Conservation (phyloP, 2,888 invertebrate species). For the Petrophora chlorosata region DNA sequence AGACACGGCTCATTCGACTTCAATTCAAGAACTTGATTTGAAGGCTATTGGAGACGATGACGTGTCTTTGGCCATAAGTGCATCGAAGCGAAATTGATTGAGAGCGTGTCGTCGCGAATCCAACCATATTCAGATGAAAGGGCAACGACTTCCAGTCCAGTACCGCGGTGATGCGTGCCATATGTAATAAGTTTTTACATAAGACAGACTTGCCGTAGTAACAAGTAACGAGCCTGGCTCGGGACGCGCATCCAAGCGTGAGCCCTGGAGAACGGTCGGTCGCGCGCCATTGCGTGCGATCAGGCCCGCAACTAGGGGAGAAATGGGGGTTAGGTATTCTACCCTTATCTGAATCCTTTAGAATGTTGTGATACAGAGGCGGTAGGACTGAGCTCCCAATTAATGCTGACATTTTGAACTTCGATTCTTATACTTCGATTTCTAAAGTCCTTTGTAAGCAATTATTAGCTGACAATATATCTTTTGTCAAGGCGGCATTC, state of each 20-base stretch:
- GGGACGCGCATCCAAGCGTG: constrained; percentile 64
- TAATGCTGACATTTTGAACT: no score
- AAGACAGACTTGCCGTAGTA: constrained; percentile 28
- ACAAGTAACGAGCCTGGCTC: constrained; percentile 33
- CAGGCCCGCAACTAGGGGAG: constrained; percentile 21
- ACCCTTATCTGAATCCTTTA: no score
- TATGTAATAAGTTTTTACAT: constrained; percentile 35
- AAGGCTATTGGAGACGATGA: constrained; percentile 1
- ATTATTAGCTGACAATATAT: neutral
- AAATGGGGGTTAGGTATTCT: neutral
- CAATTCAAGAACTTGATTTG: neutral
- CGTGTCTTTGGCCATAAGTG: constrained; percentile 13
- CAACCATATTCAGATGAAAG: constrained; percentile 21
- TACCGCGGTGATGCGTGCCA: constrained; percentile 29
- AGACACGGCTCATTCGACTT: neutral
- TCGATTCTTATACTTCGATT: no score
- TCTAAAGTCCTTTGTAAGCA: no score
- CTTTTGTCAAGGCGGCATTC: no score
- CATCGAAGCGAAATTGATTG: constrained; percentile 13
- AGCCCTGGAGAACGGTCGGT: constrained; percentile 59
- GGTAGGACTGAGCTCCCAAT: no score
- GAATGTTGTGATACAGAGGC: no score
- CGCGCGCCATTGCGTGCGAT: constrained; percentile 65
- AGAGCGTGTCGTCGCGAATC: constrained; percentile 7
- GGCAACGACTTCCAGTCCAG: constrained; percentile 25